Evolutionary conservation across 2,888 invertebrate species (phyloP).

Genomic region (Melitaea athalia): DNA sequence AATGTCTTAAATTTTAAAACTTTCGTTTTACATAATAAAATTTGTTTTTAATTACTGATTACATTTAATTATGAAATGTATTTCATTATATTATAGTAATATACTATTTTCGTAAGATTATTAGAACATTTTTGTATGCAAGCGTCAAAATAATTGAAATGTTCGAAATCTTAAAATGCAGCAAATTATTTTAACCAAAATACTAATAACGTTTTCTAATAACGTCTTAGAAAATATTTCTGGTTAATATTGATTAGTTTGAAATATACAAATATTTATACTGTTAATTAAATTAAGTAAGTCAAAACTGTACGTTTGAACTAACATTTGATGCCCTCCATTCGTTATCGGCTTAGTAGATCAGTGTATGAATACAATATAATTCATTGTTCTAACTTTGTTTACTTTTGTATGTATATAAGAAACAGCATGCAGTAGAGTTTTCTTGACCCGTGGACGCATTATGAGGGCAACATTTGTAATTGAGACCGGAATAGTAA

Average conservation of each 20-base stretch:
- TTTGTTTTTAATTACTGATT: neutral
- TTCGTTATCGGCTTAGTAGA: conserved; percentile 20
- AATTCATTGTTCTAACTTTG: conserved; percentile 25
- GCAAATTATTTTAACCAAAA: neutral
- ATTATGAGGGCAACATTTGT: conserved; percentile 40
- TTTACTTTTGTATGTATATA: conserved; percentile 10
- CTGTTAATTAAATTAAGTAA: neutral
- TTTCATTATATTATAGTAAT: neutral
- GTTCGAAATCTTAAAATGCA: neutral
- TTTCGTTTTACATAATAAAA: neutral
- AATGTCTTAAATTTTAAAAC: neutral
- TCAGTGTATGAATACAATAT: conserved; percentile 22
- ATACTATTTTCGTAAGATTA: neutral
- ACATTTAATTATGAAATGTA: neutral
- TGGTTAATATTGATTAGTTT: neutral
- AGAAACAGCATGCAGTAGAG: conserved; percentile 13
- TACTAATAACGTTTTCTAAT: too few species aligned
- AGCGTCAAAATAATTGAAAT: neutral
- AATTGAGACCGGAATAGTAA: conserved; percentile 49
- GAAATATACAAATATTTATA: neutral
- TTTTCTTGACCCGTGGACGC: conserved; percentile 23
- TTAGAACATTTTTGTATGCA: neutral
- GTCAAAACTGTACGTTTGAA: neutral
- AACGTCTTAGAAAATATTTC: neutral
- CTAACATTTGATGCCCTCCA: conserved; percentile 8